These are phyloP conservation scores for Mobula hypostoma DNA, from an alignment of 2,113 vertebrate species.

Conservation along the genomic window DNA sequence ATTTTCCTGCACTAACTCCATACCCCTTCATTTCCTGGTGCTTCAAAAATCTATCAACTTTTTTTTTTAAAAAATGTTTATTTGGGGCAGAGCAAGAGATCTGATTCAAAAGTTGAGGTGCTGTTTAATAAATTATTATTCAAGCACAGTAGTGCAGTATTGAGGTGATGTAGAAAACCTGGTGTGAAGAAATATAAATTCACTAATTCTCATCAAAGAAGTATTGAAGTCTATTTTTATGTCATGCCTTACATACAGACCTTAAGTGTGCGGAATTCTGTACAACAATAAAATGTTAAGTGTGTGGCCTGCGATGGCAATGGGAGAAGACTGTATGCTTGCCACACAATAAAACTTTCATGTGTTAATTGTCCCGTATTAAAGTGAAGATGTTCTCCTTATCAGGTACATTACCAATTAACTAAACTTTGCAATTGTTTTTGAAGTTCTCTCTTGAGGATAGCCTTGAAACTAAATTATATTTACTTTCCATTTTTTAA, in stretches of 20 bases:
- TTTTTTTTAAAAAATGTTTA: too few species aligned
- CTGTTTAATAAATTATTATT: too few species aligned
- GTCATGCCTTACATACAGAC: neutral
- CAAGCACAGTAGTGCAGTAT: too few species aligned
- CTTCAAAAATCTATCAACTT: too few species aligned
- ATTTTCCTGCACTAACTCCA: too few species aligned
- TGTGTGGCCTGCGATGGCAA: neutral
- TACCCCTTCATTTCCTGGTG: too few species aligned
- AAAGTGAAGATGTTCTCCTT: neutral
- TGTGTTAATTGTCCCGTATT: neutral
- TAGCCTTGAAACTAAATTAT: neutral
- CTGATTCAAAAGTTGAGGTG: too few species aligned
- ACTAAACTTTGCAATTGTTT: neutral
- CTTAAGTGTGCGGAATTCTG: neutral
- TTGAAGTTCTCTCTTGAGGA: neutral
- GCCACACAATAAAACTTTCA: neutral
- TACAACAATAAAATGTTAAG: neutral
- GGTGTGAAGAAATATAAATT: too few species aligned
- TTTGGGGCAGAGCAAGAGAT: too few species aligned
- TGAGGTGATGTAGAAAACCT: too few species aligned
- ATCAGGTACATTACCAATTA: neutral
- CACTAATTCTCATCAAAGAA: neutral
- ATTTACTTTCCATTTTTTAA: neutral
- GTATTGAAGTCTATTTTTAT: neutral
- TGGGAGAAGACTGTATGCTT: neutral